Percentiles rank a stretch among this genome's conserved stretches.
Evolutionary conservation across 1,140 invertebrate genomes (phyloP).

Genomic region (Samia ricini): DNA sequence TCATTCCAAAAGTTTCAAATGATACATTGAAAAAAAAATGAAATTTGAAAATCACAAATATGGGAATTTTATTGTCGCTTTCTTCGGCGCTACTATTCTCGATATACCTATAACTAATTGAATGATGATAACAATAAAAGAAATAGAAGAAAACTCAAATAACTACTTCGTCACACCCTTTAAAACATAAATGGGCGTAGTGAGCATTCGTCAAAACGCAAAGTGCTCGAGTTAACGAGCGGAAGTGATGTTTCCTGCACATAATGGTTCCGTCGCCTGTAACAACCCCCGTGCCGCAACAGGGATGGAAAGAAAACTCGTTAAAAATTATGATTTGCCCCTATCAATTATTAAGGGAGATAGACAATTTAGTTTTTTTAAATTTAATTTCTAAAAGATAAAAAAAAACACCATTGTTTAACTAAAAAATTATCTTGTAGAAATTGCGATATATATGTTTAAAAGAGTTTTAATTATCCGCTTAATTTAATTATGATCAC

Average conservation of each 20-base stretch:
- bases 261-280: constrained; percentile 52
- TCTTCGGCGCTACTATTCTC: no score
- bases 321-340: constrained; percentile 45
- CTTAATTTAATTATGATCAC: no score
- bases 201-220: constrained; percentile 60
- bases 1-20: no score
- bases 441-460: no score
- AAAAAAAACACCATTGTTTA: no score
- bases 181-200: constrained; percentile 39
- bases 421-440: no score
- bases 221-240: constrained; percentile 62
- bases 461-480: no score
- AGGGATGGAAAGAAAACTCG: constrained; percentile 41
- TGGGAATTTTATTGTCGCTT: no score
- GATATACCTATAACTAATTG: no score
- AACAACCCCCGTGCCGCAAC: constrained; percentile 18
- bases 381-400: not conserved
- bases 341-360: constrained; percentile 1
- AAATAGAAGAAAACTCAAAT: not conserved
- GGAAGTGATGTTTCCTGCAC: constrained; percentile 64
- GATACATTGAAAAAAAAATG: no score
- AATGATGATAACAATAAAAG: not conserved
- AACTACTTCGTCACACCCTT: constrained; percentile 18
- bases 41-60: no score
- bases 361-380: not conserved